Conservation (phyloP, 2,797 vertebrate species). For the Falco berigora region DNA sequence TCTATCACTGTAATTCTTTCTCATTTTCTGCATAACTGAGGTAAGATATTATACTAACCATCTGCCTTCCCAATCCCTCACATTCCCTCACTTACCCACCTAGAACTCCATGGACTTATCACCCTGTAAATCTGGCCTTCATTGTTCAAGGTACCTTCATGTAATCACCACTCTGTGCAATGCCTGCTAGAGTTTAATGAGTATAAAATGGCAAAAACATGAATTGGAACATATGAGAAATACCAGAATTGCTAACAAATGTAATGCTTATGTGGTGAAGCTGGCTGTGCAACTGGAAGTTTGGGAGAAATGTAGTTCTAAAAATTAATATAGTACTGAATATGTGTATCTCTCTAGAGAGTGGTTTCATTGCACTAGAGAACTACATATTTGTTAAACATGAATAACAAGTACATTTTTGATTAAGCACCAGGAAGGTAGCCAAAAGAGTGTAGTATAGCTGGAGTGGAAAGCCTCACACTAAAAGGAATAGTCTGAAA, state of each 20-base stretch:
- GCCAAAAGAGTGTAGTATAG: background rate
- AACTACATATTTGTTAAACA: background rate
- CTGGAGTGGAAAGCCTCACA: background rate
- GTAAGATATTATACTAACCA: background rate
- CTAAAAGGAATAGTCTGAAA: background rate
- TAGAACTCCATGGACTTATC: background rate
- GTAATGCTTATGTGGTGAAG: background rate
- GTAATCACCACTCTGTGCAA: background rate
- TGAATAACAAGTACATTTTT: background rate
- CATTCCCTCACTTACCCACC: background rate
- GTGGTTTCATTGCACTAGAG: background rate
- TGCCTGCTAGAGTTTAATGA: background rate
- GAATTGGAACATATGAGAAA: background rate
- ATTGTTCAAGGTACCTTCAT: rapidly evolving
- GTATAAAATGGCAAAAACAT: background rate
- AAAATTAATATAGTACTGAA: background rate
- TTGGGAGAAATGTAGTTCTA: background rate
- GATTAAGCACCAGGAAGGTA: background rate
- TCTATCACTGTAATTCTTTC: background rate
- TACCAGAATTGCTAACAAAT: background rate
- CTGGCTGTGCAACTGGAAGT: background rate
- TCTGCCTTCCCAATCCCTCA: background rate
- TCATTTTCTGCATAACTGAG: background rate
- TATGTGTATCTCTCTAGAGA: background rate
- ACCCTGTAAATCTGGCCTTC: background rate